Conservation (phyloP, 2,797 vertebrate species). For the Paramormyrops hopkinsi region DNA sequence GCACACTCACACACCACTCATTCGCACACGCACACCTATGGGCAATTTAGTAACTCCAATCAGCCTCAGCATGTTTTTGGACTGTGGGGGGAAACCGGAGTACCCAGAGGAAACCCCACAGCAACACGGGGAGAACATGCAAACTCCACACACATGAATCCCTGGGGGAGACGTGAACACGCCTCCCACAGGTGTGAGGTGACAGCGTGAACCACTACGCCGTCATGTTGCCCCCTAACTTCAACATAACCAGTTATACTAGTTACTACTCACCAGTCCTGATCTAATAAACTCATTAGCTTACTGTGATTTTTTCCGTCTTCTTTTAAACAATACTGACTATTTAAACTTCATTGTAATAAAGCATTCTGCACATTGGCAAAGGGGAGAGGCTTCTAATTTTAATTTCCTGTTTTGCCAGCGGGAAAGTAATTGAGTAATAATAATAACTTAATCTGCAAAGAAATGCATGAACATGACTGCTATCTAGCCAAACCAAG, state of each 20-base stretch:
- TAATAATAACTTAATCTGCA: not conserved
- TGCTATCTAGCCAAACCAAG: conserved; percentile 13
- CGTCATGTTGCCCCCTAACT: not conserved
- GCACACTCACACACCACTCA: not conserved
- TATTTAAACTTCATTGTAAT: not conserved
- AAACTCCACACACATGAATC: not conserved
- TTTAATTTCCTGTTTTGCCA: conserved; percentile 17
- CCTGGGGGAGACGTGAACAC: not conserved
- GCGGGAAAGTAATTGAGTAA: conserved; percentile 1
- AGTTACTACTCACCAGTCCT: not conserved
- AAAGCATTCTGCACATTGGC: not conserved
- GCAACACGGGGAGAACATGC: not conserved
- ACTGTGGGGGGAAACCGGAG: not conserved
- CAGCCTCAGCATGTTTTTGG: not conserved
- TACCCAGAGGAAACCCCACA: not conserved
- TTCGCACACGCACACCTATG: not conserved
- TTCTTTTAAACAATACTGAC: not conserved
- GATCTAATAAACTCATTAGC: not conserved
- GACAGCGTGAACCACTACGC: not conserved
- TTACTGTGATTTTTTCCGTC: not conserved
- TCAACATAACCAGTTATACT: not conserved
- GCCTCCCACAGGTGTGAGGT: not conserved
- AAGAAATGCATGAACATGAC: not conserved
- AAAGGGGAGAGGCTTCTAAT: not conserved
- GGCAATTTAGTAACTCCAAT: not conserved